phyloP scores from a whole-genome alignment of 2,113 vertebrate genomes.

The Pseudolaguvia tuberculata region DNA sequence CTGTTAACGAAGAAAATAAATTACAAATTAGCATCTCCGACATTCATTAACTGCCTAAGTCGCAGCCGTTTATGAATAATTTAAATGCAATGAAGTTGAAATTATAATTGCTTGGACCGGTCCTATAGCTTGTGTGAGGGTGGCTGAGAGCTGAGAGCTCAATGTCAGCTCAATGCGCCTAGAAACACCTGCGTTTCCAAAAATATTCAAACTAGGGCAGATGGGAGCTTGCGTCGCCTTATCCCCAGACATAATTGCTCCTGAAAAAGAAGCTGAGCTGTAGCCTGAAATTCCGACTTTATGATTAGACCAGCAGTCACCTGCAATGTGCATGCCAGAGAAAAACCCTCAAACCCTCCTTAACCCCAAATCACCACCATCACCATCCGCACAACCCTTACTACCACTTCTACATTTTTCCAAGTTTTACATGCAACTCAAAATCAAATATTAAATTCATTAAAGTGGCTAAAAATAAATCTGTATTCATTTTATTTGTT shows the following conservation, averaged over 20 bases:
- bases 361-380: neutral
- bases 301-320: slow-evolving; percentile 38
- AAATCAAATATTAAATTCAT: no score
- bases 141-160: slow-evolving; percentile 30
- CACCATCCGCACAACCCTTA: no score
- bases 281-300: slow-evolving; percentile 27
- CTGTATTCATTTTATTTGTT: no score
- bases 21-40: slow-evolving; percentile 21
- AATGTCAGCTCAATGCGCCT: slow-evolving; percentile 35
- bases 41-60: slow-evolving; percentile 31
- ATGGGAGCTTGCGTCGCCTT: slow-evolving; percentile 41
- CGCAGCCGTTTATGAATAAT: slow-evolving; percentile 56
- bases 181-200: slow-evolving; percentile 58
- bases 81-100: slow-evolving; percentile 54
- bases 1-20: neutral
- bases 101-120: slow-evolving; percentile 60
- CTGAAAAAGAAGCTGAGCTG: slow-evolving; percentile 5
- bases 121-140: slow-evolving; percentile 50
- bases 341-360: neutral
- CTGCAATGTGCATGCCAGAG: slow-evolving; percentile 1
- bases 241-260: slow-evolving; percentile 45
- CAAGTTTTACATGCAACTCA: no score
- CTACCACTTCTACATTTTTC: no score
- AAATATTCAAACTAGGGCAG: slow-evolving; percentile 57
- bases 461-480: no score